These are phyloP conservation scores for Champsocephalus gunnari DNA, from an alignment of 2,797 vertebrate genomes.

Conservation along the genomic window DNA sequence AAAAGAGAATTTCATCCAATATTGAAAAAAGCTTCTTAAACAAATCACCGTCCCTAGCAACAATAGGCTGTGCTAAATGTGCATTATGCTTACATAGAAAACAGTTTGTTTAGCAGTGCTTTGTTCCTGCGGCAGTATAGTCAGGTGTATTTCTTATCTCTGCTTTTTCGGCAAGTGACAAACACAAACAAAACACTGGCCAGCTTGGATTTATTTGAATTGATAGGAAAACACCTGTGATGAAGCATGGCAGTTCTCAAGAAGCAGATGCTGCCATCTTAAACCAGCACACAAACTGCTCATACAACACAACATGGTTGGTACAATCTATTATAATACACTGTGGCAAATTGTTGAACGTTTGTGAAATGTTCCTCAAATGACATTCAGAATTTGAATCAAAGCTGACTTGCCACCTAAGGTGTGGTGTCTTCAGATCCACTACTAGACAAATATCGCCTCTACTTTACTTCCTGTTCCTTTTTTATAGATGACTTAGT, in stretches of 20 bases:
- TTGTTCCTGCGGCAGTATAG: neutral
- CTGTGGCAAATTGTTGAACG: neutral
- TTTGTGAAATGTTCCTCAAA: neutral
- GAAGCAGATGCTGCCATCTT: constrained; percentile 30
- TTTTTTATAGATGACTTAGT: neutral
- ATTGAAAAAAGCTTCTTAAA: no score
- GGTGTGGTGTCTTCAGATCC: no score
- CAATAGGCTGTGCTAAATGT: no score
- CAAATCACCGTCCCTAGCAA: no score
- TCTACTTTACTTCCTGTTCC: neutral
- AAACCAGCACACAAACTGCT: neutral
- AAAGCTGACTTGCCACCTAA: neutral
- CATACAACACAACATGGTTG: neutral
- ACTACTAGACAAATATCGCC: neutral
- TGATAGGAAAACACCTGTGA: constrained; percentile 26
- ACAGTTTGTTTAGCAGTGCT: neutral
- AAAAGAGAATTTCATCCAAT: no score
- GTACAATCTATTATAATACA: neutral
- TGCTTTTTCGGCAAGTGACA: neutral
- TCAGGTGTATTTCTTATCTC: neutral
- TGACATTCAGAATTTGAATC: neutral
- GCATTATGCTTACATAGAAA: neutral
- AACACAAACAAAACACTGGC: neutral
- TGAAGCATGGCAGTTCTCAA: constrained; percentile 17
- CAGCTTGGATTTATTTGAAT: constrained; percentile 16